Percentiles rank a stretch among this genome's conserved stretches.
Conservation (phyloP, 35 echinoderm and acorn worm species). For the Apostichopus parvimensis region DNA sequence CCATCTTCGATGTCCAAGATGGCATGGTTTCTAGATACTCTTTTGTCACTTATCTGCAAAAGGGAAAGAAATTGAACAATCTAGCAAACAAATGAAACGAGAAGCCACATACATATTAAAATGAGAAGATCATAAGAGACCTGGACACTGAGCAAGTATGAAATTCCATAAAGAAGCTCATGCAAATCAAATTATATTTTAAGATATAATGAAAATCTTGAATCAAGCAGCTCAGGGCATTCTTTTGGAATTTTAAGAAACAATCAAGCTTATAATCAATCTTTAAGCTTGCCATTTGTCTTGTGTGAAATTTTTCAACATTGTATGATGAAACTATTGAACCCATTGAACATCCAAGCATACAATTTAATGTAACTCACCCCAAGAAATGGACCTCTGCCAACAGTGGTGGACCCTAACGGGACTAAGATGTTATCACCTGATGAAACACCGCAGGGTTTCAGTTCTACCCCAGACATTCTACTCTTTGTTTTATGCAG, state of each 20-base stretch:
- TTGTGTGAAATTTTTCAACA: no score
- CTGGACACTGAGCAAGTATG: no score
- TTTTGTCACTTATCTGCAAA: conserved; percentile 68
- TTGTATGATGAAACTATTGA: no score
- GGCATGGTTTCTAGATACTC: conserved; percentile 86
- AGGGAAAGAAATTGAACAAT: neutral
- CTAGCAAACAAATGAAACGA: neutral
- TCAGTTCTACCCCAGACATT: conserved; percentile 96
- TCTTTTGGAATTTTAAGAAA: no score
- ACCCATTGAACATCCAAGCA: no score
- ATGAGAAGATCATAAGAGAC: neutral
- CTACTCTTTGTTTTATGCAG: neutral
- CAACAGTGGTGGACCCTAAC: conserved; percentile 82
- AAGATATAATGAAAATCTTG: no score
- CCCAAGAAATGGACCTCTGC: conserved; percentile 86
- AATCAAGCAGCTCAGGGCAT: no score
- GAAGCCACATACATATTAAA: neutral
- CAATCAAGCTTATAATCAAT: no score
- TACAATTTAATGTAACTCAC: conserved; percentile 51
- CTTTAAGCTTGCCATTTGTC: no score
- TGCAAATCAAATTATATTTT: no score
- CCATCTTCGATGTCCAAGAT: conserved; percentile 84
- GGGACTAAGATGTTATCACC: conserved; percentile 79
- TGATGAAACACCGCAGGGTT: conserved; percentile 54
- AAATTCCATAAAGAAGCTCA: no score